These are phyloP conservation scores for Maniola hyperantus DNA, from an alignment of 2,888 invertebrate species.

Conservation along the genomic window DNA sequence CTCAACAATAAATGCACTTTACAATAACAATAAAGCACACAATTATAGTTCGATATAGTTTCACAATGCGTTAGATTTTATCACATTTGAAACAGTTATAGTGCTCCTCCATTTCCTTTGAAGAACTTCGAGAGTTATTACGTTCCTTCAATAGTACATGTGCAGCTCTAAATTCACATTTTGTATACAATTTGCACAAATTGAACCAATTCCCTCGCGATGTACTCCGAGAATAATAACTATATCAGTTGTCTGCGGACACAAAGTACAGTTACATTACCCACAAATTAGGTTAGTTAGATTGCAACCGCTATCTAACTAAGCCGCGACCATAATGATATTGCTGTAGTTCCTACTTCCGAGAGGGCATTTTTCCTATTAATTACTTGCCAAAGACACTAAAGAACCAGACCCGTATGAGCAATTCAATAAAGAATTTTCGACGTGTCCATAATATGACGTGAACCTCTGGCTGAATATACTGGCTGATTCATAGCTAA, in stretches of 20 bases:
- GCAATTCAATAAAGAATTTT: background rate
- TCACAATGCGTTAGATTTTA: slow-evolving; percentile 34
- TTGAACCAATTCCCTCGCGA: slow-evolving; percentile 51
- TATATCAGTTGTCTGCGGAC: slow-evolving; percentile 63
- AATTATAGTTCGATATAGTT: slow-evolving; percentile 37
- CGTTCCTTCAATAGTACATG: slow-evolving; percentile 29
- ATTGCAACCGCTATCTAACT: slow-evolving; percentile 64
- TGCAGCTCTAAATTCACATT: slow-evolving; percentile 40
- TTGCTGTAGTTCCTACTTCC: slow-evolving; percentile 28
- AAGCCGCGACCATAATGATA: slow-evolving; percentile 49
- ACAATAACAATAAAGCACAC: slow-evolving; percentile 31
- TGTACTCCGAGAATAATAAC: slow-evolving; percentile 56
- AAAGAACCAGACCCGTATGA: background rate
- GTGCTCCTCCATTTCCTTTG: slow-evolving; percentile 29
- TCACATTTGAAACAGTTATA: slow-evolving; percentile 32
- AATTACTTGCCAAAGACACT: background rate
- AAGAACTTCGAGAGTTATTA: slow-evolving; percentile 36
- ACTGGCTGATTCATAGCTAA: background rate
- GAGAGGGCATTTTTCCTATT: background rate
- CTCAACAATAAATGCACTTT: slow-evolving; percentile 36
- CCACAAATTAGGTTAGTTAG: slow-evolving; percentile 69
- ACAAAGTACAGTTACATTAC: slow-evolving; percentile 59
- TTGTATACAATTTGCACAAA: slow-evolving; percentile 45
- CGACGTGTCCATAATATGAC: background rate
- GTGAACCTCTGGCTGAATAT: background rate